Evolutionary conservation across 2,797 vertebrate species (phyloP).

Genomic region (Lepidocolaptes lacrymiger): DNA sequence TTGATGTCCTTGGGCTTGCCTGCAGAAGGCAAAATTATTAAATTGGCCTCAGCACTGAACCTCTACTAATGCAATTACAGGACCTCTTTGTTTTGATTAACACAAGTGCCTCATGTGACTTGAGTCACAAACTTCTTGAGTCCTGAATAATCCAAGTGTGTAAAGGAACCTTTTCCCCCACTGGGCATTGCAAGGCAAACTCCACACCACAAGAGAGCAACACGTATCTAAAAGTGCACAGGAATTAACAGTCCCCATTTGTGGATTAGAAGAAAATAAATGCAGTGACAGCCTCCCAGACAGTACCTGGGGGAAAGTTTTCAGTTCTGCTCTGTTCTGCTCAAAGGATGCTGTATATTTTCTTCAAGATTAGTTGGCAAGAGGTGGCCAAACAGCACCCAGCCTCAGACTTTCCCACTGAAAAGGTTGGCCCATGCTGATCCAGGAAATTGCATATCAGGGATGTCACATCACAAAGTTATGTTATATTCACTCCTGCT

Average conservation of each 20-base stretch:
- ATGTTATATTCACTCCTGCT: neutral
- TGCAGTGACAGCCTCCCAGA: neutral
- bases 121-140: neutral
- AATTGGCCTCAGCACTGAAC: neutral
- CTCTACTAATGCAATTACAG: neutral
- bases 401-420: neutral
- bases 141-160: neutral
- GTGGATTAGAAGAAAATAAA: neutral
- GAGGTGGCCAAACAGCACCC: neutral
- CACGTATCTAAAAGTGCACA: neutral
- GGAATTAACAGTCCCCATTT: neutral
- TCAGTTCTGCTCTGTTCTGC: neutral
- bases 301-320: neutral
- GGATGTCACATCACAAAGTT: neutral
- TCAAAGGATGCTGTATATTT: neutral
- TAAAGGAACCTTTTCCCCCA: neutral
- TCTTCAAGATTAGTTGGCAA: neutral
- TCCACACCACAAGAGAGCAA: neutral
- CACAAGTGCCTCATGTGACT: neutral
- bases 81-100: slow-evolving; percentile 19
- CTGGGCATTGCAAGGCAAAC: neutral
- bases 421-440: neutral
- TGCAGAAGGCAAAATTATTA: slow-evolving; percentile 3
- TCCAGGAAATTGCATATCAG: neutral
- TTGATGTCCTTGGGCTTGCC: slow-evolving; percentile 1